A percentile compares a stretch with the other conserved stretches of the same genome.
These are phyloP conservation scores for Resseliella maxima DNA, from an alignment of 2,888 invertebrate species.

Conservation along the genomic window DNA sequence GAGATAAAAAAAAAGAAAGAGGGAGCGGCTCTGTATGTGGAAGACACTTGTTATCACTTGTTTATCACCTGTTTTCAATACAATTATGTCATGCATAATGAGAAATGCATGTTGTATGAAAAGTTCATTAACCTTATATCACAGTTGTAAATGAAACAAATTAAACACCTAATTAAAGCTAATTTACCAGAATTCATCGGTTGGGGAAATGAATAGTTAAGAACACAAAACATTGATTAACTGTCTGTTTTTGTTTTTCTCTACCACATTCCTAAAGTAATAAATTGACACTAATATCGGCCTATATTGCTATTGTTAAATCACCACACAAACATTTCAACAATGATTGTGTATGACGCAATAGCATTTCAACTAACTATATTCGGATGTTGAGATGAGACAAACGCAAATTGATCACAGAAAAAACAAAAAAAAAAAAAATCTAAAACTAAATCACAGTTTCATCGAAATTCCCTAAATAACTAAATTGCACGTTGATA, in stretches of 20 bases:
- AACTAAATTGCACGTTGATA: slow-evolving; percentile 37
- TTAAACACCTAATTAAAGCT: slow-evolving; percentile 45
- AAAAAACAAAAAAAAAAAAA: not conserved
- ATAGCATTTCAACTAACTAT: slow-evolving; percentile 27
- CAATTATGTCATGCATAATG: not conserved
- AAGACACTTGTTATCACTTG: slow-evolving; percentile 39
- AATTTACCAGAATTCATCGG: slow-evolving; percentile 41
- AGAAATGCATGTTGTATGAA: not conserved
- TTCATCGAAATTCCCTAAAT: slow-evolving; percentile 1
- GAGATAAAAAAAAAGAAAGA: too few relatives aligned
- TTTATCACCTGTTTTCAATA: not conserved
- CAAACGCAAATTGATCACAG: slow-evolving; percentile 12
- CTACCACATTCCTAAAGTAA: slow-evolving; percentile 16
- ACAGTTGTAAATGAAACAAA: not conserved
- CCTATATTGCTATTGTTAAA: slow-evolving; percentile 26
- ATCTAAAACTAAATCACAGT: slow-evolving; percentile 52
- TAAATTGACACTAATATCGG: slow-evolving; percentile 52
- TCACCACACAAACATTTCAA: not conserved
- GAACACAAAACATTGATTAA: slow-evolving; percentile 6
- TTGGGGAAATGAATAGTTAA: not conserved
- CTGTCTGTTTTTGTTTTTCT: not conserved
- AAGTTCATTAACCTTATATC: not conserved
- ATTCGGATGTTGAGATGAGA: not conserved
- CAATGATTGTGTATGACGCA: not conserved
- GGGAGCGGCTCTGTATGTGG: slow-evolving; percentile 1